Evolutionary conservation across 1,140 invertebrate species (phyloP).

Genomic region (Platyscapa corneri): DNA sequence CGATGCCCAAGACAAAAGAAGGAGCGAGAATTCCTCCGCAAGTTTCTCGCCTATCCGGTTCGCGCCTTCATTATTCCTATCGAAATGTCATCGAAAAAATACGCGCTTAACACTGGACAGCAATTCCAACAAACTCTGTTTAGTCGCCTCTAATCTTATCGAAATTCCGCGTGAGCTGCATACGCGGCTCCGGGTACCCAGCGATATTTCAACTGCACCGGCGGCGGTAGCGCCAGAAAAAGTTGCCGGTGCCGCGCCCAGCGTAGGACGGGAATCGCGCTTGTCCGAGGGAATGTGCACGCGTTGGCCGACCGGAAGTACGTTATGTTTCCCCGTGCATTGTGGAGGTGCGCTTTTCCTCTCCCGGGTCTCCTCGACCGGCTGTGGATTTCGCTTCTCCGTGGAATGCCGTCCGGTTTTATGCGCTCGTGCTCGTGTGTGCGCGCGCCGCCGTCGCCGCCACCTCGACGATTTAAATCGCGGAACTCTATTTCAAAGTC

Average conservation of each 20-base stretch:
- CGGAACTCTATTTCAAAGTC: neutral
- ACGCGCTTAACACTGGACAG: neutral
- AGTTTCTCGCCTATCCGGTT: neutral
- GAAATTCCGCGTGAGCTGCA: slow-evolving; percentile 38
- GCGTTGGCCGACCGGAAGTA: slow-evolving; percentile 17
- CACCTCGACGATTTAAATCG: too few species aligned
- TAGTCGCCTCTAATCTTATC: slow-evolving; percentile 37
- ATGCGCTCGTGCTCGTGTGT: too few species aligned
- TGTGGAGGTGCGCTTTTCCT: neutral
- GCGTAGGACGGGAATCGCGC: neutral
- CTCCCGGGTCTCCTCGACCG: too few species aligned
- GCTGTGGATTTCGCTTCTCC: too few species aligned
- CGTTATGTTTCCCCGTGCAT: neutral
- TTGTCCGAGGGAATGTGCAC: neutral
- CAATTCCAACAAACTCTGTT: neutral
- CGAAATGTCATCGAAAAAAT: neutral
- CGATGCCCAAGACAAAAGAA: neutral
- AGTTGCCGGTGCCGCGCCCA: neutral
- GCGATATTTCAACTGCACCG: slow-evolving; percentile 15
- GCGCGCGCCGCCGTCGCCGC: too few species aligned
- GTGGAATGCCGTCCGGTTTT: too few species aligned
- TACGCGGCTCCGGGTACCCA: neutral
- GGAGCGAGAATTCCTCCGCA: neutral
- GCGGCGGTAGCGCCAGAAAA: neutral
- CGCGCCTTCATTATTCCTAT: neutral